Evolutionary conservation across 2,797 vertebrate genomes (phyloP).

Genomic region (Paramormyrops hopkinsi): DNA sequence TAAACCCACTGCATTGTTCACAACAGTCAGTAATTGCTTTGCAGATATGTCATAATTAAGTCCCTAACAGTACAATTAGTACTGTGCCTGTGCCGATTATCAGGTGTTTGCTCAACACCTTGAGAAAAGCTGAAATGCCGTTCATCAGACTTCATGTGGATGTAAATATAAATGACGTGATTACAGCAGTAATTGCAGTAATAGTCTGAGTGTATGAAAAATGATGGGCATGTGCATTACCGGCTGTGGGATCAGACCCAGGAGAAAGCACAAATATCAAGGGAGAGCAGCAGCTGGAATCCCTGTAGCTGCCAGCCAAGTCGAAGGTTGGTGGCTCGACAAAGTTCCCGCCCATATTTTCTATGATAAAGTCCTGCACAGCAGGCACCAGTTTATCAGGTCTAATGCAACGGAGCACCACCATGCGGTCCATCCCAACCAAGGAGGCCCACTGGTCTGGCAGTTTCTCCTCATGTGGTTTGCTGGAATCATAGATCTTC

Average conservation of each 20-base stretch:
- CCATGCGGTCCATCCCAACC: conserved; percentile 68
- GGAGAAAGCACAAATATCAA: conserved; percentile 87
- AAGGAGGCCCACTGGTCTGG: conserved; percentile 65
- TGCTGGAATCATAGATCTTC: conserved; percentile 74
- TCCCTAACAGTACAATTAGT: conserved; percentile 1
- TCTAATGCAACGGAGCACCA: conserved; percentile 78
- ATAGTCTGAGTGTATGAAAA: not conserved
- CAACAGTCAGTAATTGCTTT: not conserved
- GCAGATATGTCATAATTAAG: not conserved
- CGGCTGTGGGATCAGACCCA: conserved; percentile 89
- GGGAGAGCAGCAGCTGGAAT: conserved; percentile 81
- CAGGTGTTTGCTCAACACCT: not conserved
- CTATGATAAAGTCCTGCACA: conserved; percentile 71
- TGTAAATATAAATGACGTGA: not conserved
- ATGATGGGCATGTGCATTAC: conserved; percentile 46
- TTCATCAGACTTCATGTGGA: not conserved
- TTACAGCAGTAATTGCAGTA: not conserved
- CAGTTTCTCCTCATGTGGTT: conserved; percentile 69
- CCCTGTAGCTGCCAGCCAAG: conserved; percentile 77
- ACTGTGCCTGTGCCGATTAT: not conserved
- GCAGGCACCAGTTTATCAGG: conserved; percentile 86
- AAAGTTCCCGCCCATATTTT: conserved; percentile 73
- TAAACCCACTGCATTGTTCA: not conserved
- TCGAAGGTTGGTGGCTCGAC: conserved; percentile 87
- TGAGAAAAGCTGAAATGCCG: not conserved